Conservation (phyloP, 2,797 vertebrate species). For the Linurgus olivaceus region DNA sequence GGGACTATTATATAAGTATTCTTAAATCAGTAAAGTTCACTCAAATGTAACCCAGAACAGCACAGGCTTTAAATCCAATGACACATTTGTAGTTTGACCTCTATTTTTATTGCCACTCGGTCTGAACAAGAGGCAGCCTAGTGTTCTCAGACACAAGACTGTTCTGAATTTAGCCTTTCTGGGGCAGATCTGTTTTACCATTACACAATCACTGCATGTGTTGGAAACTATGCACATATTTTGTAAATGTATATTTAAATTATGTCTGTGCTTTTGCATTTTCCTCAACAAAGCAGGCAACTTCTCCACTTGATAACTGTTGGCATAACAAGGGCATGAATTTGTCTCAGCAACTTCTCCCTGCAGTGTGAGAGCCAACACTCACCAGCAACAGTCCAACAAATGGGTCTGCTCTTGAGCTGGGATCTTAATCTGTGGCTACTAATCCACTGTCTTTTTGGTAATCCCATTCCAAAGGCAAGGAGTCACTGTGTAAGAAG, state of each 20-base stretch:
- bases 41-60: background rate
- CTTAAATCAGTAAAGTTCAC: background rate
- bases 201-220: background rate
- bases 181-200: background rate
- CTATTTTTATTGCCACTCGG: background rate
- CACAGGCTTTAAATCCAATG: background rate
- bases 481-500: background rate
- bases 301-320: background rate
- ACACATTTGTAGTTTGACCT: background rate
- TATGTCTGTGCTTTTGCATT: background rate
- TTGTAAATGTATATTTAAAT: background rate
- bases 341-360: background rate
- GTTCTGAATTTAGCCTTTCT: background rate
- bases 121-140: background rate
- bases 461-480: background rate
- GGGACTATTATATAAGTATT: background rate
- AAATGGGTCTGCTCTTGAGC: background rate
- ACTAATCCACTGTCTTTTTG: background rate
- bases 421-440: background rate
- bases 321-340: background rate
- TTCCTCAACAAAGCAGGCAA: background rate
- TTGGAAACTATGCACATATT: background rate
- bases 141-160: background rate
- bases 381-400: background rate
- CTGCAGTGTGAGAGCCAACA: background rate